Conservation (phyloP, 1,140 invertebrate genomes). For the Listronotus oregonensis region DNA sequence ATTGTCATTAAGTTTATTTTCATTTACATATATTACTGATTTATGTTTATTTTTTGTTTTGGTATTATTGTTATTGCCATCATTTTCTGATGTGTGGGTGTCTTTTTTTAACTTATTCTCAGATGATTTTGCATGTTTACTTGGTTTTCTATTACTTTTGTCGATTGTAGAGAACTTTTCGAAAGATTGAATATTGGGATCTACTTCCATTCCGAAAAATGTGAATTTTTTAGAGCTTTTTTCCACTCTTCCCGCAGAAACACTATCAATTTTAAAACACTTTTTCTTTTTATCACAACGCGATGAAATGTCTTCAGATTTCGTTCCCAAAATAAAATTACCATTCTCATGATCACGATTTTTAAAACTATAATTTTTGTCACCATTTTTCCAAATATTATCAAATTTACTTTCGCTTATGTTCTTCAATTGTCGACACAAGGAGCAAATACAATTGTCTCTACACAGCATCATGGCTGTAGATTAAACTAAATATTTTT, state of each 20-base stretch:
- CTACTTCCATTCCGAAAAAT: conserved; percentile 49
- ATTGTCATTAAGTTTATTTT: conserved; percentile 43
- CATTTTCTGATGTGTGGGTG: conserved; percentile 55
- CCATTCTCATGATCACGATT: conserved; percentile 43
- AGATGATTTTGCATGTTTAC: conserved; percentile 44
- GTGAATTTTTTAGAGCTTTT: conserved; percentile 37
- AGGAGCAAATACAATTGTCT: conserved; percentile 59
- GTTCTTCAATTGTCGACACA: conserved; percentile 58
- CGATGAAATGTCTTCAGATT: too few species aligned
- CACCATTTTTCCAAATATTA: conserved; percentile 8
- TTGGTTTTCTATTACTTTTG: conserved; percentile 50
- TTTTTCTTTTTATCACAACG: too few species aligned
- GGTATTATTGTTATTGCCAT: conserved; percentile 8
- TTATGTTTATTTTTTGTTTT: conserved; percentile 47
- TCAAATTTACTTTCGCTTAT: conserved; percentile 48
- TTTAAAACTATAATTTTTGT: conserved; percentile 18
- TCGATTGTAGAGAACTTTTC: conserved; percentile 38
- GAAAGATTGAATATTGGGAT: conserved; percentile 18
- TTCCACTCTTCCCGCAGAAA: background rate
- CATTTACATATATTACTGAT: conserved; percentile 53
- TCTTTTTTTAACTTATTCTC: background rate
- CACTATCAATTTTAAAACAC: conserved; percentile 3
- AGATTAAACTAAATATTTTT: background rate
- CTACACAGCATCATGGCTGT: conserved; percentile 55
- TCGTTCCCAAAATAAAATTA: conserved; percentile 55